phyloP scores from a whole-genome alignment of 2,113 vertebrate genomes.

The Sinocyclocheilus rhinocerous region DNA sequence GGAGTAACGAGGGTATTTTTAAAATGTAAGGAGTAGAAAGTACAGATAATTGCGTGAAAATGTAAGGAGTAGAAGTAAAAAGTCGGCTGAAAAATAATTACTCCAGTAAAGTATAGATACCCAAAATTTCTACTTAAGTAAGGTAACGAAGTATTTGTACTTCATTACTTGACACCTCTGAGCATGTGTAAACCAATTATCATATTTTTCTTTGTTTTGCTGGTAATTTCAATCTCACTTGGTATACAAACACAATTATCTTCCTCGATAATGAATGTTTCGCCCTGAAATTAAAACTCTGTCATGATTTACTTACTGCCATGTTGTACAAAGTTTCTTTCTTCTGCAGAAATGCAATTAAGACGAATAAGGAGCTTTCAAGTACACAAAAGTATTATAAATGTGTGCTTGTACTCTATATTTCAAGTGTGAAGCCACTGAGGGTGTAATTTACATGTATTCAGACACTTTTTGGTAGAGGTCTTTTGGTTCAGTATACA shows the following conservation, averaged over 20 bases:
- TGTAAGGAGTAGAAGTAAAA: no score
- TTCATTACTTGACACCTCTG: no score
- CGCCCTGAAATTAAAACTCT: neutral
- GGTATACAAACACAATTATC: neutral
- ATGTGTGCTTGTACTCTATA: neutral
- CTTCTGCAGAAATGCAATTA: neutral
- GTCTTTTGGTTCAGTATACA: neutral
- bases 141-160: no score
- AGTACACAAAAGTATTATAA: neutral
- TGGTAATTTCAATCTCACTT: neutral
- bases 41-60: no score
- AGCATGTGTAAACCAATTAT: constrained; percentile 5
- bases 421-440: neutral
- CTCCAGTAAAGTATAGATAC: no score
- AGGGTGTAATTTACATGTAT: neutral
- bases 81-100: no score
- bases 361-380: neutral
- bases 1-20: no score
- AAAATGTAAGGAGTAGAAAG: no score
- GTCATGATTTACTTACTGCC: neutral
- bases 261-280: neutral
- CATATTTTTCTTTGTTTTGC: neutral
- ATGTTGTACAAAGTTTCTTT: neutral
- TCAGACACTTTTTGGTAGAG: rapidly evolving
- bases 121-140: no score